These are phyloP conservation scores for Seira ritae DNA, from an alignment of 2,888 invertebrate species.

Conservation along the genomic window DNA sequence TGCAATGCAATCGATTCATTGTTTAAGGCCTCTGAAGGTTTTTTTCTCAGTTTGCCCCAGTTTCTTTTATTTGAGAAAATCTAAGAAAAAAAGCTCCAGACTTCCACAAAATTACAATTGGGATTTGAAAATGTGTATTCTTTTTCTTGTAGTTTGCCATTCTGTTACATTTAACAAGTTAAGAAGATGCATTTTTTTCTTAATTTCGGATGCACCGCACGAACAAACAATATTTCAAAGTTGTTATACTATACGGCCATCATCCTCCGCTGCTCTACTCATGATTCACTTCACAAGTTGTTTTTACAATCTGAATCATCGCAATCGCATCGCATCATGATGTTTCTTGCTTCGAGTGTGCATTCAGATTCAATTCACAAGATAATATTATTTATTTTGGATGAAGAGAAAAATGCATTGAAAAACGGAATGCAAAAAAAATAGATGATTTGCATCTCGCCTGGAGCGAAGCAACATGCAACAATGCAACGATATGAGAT, in stretches of 20 bases:
- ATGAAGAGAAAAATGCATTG: background rate
- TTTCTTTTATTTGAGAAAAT: no score
- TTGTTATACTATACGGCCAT: no score
- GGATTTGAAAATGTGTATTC: no score
- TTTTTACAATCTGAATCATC: slow-evolving; percentile 5
- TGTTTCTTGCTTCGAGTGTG: slow-evolving; percentile 18
- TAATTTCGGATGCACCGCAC: background rate
- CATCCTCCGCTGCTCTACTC: no score
- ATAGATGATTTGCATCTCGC: slow-evolving; percentile 30
- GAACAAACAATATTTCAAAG: background rate
- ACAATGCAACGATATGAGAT: no score
- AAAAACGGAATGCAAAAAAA: slow-evolving; percentile 28
- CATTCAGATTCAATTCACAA: background rate
- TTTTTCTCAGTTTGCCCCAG: no score
- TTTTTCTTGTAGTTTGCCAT: no score
- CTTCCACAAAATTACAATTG: no score
- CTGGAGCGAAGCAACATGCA: slow-evolving; percentile 44
- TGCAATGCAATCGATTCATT: no score
- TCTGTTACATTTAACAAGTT: no score
- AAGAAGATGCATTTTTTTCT: slow-evolving; percentile 20
- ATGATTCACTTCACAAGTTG: slow-evolving; percentile 2
- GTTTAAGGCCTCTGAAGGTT: no score
- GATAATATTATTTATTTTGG: background rate
- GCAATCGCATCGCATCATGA: background rate
- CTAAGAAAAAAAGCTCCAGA: no score